A percentile compares a stretch with the other conserved stretches of the same genome.
Evolutionary conservation across 2,113 vertebrate genomes (phyloP).

Genomic region (Callionymus lyra): DNA sequence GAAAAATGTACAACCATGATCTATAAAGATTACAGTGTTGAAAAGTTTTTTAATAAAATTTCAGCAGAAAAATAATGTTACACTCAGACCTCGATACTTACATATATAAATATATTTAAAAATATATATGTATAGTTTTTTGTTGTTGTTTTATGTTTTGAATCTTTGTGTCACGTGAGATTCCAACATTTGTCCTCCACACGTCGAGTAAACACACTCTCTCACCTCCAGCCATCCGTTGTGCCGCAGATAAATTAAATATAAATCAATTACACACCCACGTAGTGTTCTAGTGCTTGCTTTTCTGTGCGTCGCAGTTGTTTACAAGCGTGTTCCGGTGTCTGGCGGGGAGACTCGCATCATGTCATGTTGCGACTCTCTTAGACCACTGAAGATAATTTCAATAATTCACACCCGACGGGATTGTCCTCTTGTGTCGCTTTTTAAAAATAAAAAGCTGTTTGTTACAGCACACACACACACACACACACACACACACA

Average conservation of each 20-base stretch:
- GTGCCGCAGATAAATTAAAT: conserved; percentile 42
- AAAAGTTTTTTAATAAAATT: too few relatives aligned
- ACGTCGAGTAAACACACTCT: not conserved
- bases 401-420: conserved; percentile 58
- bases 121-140: too few relatives aligned
- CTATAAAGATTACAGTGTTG: too few relatives aligned
- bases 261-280: conserved; percentile 44
- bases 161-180: too few relatives aligned
- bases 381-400: conserved; percentile 43
- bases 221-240: conserved; percentile 34
- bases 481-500: conserved; percentile 9
- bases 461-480: conserved; percentile 23
- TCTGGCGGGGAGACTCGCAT: conserved; percentile 22
- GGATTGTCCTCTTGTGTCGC: conserved; percentile 35
- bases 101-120: too few relatives aligned
- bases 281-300: conserved; percentile 34
- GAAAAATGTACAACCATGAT: too few relatives aligned
- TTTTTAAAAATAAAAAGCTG: conserved; percentile 64
- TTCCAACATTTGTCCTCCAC: too few relatives aligned
- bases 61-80: too few relatives aligned
- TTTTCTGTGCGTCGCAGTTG: conserved; percentile 46
- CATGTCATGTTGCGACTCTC: conserved; percentile 29
- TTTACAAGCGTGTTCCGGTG: conserved; percentile 40
- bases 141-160: too few relatives aligned
- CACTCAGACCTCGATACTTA: too few relatives aligned